Evolutionary conservation across 1,140 invertebrate genomes (phyloP).

Genomic region (Helicoverpa zea): DNA sequence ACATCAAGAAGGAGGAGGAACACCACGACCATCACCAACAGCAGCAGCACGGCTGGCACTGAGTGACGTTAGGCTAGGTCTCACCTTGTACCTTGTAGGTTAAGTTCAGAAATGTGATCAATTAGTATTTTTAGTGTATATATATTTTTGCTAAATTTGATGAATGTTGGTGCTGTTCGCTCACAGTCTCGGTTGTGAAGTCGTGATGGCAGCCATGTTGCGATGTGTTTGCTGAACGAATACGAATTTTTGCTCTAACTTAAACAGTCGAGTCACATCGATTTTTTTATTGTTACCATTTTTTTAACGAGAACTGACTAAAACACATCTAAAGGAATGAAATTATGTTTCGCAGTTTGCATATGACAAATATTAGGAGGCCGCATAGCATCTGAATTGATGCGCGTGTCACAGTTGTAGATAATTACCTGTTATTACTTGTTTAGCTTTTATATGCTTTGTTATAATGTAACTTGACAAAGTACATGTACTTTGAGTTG

Average conservation of each 20-base stretch:
- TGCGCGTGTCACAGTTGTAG: conserved; percentile 53
- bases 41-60: conserved; percentile 77
- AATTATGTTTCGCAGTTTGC: conserved; percentile 18
- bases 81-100: conserved; percentile 84
- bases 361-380: conserved; percentile 19
- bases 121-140: conserved; percentile 81
- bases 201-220: conserved; percentile 47
- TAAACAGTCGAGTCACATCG: conserved; percentile 17
- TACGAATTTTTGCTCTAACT: conserved; percentile 2
- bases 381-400: conserved; percentile 59
- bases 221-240: conserved; percentile 24
- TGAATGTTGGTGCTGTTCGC: conserved; percentile 60
- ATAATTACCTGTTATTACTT: conserved; percentile 81
- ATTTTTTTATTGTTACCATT: conserved; percentile 33
- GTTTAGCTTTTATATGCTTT: conserved; percentile 81
- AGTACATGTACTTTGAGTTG: conserved; percentile 74
- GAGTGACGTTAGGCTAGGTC: conserved; percentile 63
- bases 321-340: not conserved
- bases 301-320: conserved; percentile 27
- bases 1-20: conserved; percentile 81
- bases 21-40: conserved; percentile 61
- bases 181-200: conserved; percentile 65
- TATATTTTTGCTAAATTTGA: conserved; percentile 65
- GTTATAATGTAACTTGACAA: conserved; percentile 74
- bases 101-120: conserved; percentile 84